Percentiles rank a stretch among this genome's conserved stretches.
phyloP scores from a whole-genome alignment of 2,113 vertebrate genomes.

The Rafetus swinhoei region DNA sequence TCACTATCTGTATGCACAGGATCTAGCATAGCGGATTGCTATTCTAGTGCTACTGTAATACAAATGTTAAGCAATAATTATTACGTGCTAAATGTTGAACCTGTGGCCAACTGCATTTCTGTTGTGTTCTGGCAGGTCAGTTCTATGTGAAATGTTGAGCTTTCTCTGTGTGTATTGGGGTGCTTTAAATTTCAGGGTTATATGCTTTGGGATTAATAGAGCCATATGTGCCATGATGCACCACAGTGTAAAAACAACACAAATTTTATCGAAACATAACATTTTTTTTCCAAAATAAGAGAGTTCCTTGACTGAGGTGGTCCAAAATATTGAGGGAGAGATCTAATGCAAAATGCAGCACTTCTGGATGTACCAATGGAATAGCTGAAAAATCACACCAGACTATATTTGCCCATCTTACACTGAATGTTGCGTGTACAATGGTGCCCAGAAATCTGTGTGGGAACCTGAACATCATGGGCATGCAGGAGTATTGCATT shows the following conservation, averaged over 20 bases:
- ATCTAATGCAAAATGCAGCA: neutral
- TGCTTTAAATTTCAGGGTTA: neutral
- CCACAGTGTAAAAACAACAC: neutral
- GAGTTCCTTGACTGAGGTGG: neutral
- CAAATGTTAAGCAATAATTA: neutral
- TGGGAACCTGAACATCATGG: neutral
- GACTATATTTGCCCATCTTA: neutral
- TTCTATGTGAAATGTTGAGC: neutral
- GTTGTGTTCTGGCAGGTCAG: neutral
- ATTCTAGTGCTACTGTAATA: neutral
- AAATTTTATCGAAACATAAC: neutral
- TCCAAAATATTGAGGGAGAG: neutral
- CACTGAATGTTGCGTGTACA: neutral
- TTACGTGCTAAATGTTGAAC: neutral
- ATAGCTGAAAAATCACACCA: neutral
- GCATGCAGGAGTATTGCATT: neutral
- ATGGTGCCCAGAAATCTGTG: neutral
- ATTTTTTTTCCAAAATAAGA: neutral
- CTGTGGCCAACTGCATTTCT: neutral
- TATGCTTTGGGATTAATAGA: neutral
- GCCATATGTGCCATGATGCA: neutral
- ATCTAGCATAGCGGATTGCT: neutral
- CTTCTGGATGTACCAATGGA: neutral
- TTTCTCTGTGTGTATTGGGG: neutral
- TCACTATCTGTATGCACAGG: rapidly evolving